Base-by-base conservation (phyloP, 2,113 vertebrate species). In the Phaethon lepturus region DNA sequence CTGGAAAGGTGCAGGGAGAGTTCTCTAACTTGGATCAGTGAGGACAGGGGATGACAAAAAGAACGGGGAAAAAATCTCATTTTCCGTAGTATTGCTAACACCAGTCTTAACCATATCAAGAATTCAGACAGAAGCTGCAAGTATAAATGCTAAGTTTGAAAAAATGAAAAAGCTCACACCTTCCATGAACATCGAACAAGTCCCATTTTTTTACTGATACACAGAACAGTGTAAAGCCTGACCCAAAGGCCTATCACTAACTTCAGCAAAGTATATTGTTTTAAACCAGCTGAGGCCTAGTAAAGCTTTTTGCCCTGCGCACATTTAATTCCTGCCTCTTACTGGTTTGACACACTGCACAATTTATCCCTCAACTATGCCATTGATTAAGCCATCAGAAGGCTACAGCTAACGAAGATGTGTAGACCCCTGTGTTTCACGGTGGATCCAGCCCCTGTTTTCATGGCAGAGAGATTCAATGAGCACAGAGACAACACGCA, bases 281-380 rank as follows among this genome's bases (percentile, higher is more conserved):
- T 88, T 56, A 35, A 71, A 75, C 3, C 25, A 79, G 20, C 75
- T 60, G 83, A 94, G 86, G 86, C 86, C 91, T 55, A 33, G 18
- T 9, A 60, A 19, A 25, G 18, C 53, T 60, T 62, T 86, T 58
- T 84, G 49, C 50, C 50, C 55, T 8, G 16, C 10, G 11, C 10
- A 16, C 24, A 33, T 78, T 53, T n/a, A 44, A 84, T 58, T 71
- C 33, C 53, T 83, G 75, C 25, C 42, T 49, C 73, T 56, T 6
- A 3, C 0, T 42, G 49, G 13, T 74, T 58, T 60, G 62, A 19
- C 15, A 28, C 17, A 71, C 73, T 0, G 6, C 24, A 52, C 5
- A 4, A 13, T 38, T 79, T 62, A 47, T 26, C 33, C 77, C 49
- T 76, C 53, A 29, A 2, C 33, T 49, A 4, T 6, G 18, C 25